These are phyloP conservation scores for Proisotoma minuta DNA, from an alignment of 2,888 invertebrate genomes.

Conservation along the genomic window DNA sequence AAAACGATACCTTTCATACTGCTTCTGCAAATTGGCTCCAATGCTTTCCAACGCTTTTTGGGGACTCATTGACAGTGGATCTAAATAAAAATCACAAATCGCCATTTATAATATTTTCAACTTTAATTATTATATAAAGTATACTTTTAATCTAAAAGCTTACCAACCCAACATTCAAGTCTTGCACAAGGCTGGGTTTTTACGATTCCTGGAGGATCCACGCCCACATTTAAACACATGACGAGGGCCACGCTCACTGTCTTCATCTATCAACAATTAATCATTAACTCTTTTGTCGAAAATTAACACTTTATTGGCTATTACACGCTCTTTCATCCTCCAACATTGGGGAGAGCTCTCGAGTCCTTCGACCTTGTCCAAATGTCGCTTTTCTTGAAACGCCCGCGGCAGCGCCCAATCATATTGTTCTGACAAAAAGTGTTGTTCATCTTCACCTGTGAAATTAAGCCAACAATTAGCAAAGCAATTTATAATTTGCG, in stretches of 20 bases:
- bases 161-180: slow-evolving; percentile 95
- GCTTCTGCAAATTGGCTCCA: slow-evolving; percentile 83
- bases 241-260: slow-evolving; percentile 98
- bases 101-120: background rate
- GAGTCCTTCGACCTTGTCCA: slow-evolving; percentile 65
- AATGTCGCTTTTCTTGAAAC: slow-evolving; percentile 69
- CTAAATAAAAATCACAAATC: slow-evolving; percentile 52
- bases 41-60: slow-evolving; percentile 89
- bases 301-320: slow-evolving; percentile 4
- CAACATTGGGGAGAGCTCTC: slow-evolving; percentile 70
- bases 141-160: slow-evolving; percentile 45
- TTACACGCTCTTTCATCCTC: slow-evolving; percentile 87
- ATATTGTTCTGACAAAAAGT: slow-evolving; percentile 40
- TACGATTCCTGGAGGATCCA: slow-evolving; percentile 96
- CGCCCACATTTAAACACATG: slow-evolving; percentile 96
- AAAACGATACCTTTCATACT: slow-evolving; percentile 71
- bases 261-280: slow-evolving; percentile 75
- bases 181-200: slow-evolving; percentile 96
- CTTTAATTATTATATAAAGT: background rate
- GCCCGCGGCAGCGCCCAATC: slow-evolving; percentile 57
- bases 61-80: slow-evolving; percentile 81
- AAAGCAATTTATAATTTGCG: background rate
- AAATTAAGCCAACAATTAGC: background rate
- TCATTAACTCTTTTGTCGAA: slow-evolving; percentile 7
- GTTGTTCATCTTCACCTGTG: slow-evolving; percentile 39